Percentiles rank a stretch among this genome's conserved stretches.
phyloP scores from a whole-genome alignment of 2,888 invertebrate species.

The Nephrocerus scutellatus region DNA sequence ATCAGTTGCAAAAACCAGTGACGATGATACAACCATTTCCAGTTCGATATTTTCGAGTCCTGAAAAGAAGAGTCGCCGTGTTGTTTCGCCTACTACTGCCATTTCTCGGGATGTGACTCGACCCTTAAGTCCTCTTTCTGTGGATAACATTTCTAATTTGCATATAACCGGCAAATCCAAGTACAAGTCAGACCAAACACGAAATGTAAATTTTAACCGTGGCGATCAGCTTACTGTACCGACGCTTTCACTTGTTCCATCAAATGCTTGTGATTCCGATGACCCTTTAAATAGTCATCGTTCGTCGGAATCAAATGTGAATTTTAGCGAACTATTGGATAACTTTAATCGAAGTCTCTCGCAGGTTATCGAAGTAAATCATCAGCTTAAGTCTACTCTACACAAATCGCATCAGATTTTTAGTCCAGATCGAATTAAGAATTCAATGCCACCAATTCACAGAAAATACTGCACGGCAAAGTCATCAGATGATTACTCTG shows the following conservation, averaged over 20 bases:
- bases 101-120: too few species aligned
- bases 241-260: too few species aligned
- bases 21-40: slow-evolving; percentile 33
- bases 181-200: slow-evolving; percentile 8
- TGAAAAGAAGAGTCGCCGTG: slow-evolving; percentile 24
- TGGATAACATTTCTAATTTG: slow-evolving; percentile 29
- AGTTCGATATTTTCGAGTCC: slow-evolving; percentile 34
- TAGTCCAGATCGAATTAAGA: slow-evolving; percentile 18
- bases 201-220: slow-evolving; percentile 14
- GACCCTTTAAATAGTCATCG: too few species aligned
- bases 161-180: slow-evolving; percentile 20
- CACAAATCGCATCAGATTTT: slow-evolving; percentile 29
- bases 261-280: neutral
- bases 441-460: neutral
- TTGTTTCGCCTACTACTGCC: too few species aligned
- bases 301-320: too few species aligned
- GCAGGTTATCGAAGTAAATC: slow-evolving; percentile 37
- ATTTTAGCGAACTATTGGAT: slow-evolving; percentile 31
- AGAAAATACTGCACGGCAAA: neutral
- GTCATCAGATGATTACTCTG: slow-evolving; percentile 19
- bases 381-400: slow-evolving; percentile 31
- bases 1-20: slow-evolving; percentile 2
- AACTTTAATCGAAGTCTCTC: slow-evolving; percentile 39
- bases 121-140: slow-evolving; percentile 30
- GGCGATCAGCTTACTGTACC: slow-evolving; percentile 13